phyloP scores from a whole-genome alignment of 2,888 invertebrate species.

The Eledona agricola region DNA sequence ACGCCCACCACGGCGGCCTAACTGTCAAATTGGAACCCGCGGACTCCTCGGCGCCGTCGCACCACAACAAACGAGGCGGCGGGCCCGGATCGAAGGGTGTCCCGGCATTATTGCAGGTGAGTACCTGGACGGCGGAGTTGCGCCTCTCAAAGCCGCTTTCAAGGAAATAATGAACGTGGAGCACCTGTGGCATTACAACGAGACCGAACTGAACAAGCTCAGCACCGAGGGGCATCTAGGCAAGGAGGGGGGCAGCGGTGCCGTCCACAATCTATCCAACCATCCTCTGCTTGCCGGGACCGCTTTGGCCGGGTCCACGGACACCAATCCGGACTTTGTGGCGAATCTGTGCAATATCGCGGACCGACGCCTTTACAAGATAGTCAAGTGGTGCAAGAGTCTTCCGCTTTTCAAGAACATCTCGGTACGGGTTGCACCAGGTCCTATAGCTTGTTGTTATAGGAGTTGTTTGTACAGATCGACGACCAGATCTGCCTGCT shows the following conservation, averaged over 20 bases:
- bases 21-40: conserved; percentile 65
- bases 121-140: conserved; percentile 28
- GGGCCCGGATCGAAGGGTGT: conserved; percentile 61
- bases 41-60: conserved; percentile 47
- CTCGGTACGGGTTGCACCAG: conserved; percentile 70
- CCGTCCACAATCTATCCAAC: conserved; percentile 62
- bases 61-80: conserved; percentile 44
- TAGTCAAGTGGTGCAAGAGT: conserved; percentile 98
- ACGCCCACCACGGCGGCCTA: conserved; percentile 42
- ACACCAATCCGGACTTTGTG: conserved; percentile 83
- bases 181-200: conserved; percentile 94
- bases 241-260: conserved; percentile 59
- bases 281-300: conserved; percentile 69
- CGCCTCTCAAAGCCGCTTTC: conserved; percentile 1
- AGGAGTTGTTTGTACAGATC: conserved; percentile 79
- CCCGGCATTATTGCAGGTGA: conserved; percentile 76
- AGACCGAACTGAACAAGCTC: conserved; percentile 77
- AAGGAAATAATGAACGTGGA: conserved; percentile 95
- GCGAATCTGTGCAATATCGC: conserved; percentile 93
- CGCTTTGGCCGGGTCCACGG: conserved; percentile 62
- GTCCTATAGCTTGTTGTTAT: conserved; percentile 11
- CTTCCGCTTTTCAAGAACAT: conserved; percentile 96
- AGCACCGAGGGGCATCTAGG: conserved; percentile 62
- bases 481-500: conserved; percentile 97
- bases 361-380: conserved; percentile 94